phyloP scores from a whole-genome alignment of 2,888 invertebrate species.

The Sphinx pinastri region DNA sequence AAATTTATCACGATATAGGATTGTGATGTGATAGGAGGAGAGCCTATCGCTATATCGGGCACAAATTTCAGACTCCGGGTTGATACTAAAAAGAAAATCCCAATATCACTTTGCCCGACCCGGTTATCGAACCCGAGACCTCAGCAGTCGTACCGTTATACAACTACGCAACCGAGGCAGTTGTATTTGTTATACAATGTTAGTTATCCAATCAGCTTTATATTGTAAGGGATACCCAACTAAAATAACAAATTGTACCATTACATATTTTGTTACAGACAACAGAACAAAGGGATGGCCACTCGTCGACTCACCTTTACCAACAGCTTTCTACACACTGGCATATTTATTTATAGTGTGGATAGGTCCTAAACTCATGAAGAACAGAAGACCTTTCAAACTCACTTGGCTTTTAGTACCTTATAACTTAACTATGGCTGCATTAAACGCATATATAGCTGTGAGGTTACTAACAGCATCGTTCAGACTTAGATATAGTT shows the following conservation, averaged over 20 bases:
- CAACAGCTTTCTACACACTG: slow-evolving; percentile 87
- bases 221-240: too few relatives aligned
- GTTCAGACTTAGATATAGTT: slow-evolving; percentile 90
- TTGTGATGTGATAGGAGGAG: too few relatives aligned
- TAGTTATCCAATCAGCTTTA: too few relatives aligned
- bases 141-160: too few relatives aligned
- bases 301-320: slow-evolving; percentile 91
- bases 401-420: slow-evolving; percentile 90
- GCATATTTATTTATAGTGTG: slow-evolving; percentile 91
- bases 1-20: too few relatives aligned
- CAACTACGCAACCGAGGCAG: too few relatives aligned
- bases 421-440: slow-evolving; percentile 93
- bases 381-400: slow-evolving; percentile 88
- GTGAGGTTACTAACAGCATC: slow-evolving; percentile 89
- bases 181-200: too few relatives aligned
- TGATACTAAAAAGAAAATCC: too few relatives aligned
- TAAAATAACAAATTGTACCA: neutral
- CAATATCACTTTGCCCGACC: too few relatives aligned
- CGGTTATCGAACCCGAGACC: too few relatives aligned
- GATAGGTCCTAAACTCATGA: slow-evolving; percentile 92
- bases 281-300: slow-evolving; percentile 93
- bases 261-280: slow-evolving; percentile 82
- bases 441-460: slow-evolving; percentile 92
- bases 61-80: too few relatives aligned
- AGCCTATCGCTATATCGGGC: too few relatives aligned